Evolutionary conservation across 2,888 invertebrate genomes (phyloP).

Genomic region (Yponomeuta cagnagella): DNA sequence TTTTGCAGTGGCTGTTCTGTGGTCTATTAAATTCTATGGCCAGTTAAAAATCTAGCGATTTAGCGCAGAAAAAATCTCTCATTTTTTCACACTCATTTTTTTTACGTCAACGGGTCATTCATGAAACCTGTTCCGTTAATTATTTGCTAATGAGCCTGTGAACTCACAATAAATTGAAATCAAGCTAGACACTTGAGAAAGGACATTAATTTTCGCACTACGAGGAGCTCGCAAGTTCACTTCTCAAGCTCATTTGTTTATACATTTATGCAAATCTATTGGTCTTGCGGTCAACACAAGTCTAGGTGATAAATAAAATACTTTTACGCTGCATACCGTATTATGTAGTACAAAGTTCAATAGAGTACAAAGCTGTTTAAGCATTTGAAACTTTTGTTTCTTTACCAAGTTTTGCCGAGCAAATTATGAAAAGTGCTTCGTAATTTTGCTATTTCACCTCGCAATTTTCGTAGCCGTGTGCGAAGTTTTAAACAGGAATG

Average conservation of each 20-base stretch:
- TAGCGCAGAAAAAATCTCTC: neutral
- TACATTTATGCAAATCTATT: neutral
- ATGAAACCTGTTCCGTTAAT: neutral
- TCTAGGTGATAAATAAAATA: neutral
- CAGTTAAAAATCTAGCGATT: neutral
- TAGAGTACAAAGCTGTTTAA: neutral
- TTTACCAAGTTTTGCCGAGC: neutral
- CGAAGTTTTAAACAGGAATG: constrained; percentile 3
- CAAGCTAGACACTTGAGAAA: neutral
- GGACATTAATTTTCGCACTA: neutral
- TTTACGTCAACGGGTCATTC: neutral
- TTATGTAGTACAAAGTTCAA: neutral
- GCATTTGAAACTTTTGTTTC: neutral
- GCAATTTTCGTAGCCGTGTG: neutral
- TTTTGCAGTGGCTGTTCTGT: constrained; percentile 27
- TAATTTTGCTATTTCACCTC: neutral
- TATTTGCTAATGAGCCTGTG: neutral
- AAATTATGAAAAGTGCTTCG: neutral
- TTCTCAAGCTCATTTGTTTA: neutral
- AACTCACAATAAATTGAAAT: neutral
- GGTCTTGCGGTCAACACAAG: neutral
- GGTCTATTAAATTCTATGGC: constrained; percentile 3
- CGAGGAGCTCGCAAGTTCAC: neutral
- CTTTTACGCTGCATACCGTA: neutral
- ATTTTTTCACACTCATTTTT: neutral